Conservation (phyloP, 2,888 invertebrate genomes). For the Agrypnus murinus region DNA sequence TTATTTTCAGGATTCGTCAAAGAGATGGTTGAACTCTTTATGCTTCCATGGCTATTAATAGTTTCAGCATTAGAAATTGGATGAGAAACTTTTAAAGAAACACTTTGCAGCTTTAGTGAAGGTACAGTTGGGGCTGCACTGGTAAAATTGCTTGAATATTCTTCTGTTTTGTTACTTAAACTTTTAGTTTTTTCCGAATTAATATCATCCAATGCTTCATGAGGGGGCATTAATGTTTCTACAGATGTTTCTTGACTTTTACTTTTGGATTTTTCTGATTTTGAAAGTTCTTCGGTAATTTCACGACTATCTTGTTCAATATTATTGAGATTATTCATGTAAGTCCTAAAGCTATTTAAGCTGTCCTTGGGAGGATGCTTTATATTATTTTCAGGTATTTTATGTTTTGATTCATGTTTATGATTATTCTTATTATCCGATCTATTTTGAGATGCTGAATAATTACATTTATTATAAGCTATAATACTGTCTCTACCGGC, state of each 20-base stretch:
- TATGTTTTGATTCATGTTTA: no score
- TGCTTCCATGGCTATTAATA: no score
- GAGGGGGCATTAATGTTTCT: background rate
- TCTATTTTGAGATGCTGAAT: constrained; percentile 3
- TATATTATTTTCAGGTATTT: no score
- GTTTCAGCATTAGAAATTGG: constrained; percentile 22
- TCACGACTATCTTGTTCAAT: no score
- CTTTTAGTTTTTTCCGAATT: background rate
- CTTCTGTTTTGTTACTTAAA: background rate
- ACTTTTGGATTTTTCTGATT: background rate
- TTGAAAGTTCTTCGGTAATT: no score
- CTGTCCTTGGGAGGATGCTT: background rate
- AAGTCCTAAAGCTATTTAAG: background rate
- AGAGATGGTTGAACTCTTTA: no score
- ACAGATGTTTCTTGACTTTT: background rate
- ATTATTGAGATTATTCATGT: background rate
- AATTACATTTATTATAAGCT: constrained; percentile 43
- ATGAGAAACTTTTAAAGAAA: constrained; percentile 36
- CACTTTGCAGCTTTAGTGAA: constrained; percentile 41
- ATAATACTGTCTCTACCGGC: constrained; percentile 39
- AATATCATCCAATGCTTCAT: background rate
- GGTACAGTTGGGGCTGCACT: constrained; percentile 29
- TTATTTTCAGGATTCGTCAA: no score
- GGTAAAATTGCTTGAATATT: constrained; percentile 42
- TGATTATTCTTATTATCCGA: no score